Percentiles rank a stretch among this genome's conserved stretches.
phyloP scores from a whole-genome alignment of 2,888 invertebrate species.

The Amphimallon solstitiale region DNA sequence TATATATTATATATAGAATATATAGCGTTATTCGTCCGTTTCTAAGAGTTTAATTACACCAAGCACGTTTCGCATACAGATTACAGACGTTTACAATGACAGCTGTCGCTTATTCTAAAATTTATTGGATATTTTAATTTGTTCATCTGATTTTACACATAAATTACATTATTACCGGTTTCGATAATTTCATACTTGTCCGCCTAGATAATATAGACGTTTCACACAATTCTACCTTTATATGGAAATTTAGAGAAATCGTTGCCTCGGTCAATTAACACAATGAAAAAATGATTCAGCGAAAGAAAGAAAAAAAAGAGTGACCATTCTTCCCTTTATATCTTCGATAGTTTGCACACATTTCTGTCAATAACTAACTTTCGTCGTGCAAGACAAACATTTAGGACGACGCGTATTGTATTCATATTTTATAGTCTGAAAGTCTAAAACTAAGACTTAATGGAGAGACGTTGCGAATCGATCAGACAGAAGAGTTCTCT shows the following conservation, averaged over 20 bases:
- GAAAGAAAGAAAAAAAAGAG: conserved; percentile 13
- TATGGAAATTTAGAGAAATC: conserved; percentile 30
- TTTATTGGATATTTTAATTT: conserved; percentile 7
- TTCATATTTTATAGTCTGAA: conserved; percentile 32
- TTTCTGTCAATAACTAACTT: conserved; percentile 10
- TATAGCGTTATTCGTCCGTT: neutral
- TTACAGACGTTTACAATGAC: neutral
- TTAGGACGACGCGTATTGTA: conserved; percentile 20
- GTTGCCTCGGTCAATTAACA: conserved; percentile 20
- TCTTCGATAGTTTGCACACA: conserved; percentile 13
- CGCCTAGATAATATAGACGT: neutral
- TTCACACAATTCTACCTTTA: conserved; percentile 16
- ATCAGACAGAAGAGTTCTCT: conserved; percentile 1
- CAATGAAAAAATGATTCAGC: conserved; percentile 28
- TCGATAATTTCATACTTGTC: conserved; percentile 11
- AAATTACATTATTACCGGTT: conserved; percentile 4
- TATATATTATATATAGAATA: too few species aligned
- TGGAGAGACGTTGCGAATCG: conserved; percentile 14
- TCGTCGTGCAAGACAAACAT: conserved; percentile 23
- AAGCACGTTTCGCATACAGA: conserved; percentile 2
- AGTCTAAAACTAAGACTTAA: conserved; percentile 9
- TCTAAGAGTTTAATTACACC: neutral
- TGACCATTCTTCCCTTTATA: neutral
- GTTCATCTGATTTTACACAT: conserved; percentile 10
- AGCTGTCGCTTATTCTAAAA: conserved; percentile 2